Evolutionary conservation across 2,797 vertebrate genomes (phyloP).

Genomic region (Sciaenops ocellatus): DNA sequence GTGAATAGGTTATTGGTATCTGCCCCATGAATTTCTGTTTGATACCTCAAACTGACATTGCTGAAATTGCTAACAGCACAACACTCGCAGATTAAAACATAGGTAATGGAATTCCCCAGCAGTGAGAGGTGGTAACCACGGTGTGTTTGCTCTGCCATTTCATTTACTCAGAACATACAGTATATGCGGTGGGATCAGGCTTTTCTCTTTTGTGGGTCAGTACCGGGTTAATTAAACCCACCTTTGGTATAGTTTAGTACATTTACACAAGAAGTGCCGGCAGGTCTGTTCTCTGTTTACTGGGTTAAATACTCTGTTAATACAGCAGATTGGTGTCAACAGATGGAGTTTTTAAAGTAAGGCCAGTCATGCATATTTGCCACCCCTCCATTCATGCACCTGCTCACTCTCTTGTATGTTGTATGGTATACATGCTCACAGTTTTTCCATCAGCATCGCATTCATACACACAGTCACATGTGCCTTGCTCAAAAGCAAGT

Average conservation of each 20-base stretch:
- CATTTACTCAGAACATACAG: constrained; percentile 8
- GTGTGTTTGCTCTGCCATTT: constrained; percentile 15
- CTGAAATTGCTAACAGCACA: constrained; percentile 18
- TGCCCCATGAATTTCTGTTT: constrained; percentile 59
- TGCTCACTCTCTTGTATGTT: constrained; percentile 35
- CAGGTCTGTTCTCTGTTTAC: constrained; percentile 19
- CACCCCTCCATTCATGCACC: constrained; percentile 50
- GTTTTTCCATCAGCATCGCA: constrained; percentile 2
- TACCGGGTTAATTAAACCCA: constrained; percentile 45
- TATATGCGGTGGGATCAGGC: constrained; percentile 5
- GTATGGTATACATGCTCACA: constrained; percentile 1
- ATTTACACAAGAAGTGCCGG: constrained; percentile 49
- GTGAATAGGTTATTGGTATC: constrained; percentile 45
- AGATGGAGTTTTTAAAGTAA: constrained; percentile 61
- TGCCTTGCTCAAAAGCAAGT: constrained; percentile 27
- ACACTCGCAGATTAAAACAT: constrained; percentile 40
- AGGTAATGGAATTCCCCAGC: constrained; percentile 37
- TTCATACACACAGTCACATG: constrained; percentile 12
- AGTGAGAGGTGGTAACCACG: constrained; percentile 4
- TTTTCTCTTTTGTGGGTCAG: constrained; percentile 36
- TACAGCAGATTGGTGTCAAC: constrained; percentile 42
- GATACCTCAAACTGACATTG: constrained; percentile 55
- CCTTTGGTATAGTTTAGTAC: constrained; percentile 26
- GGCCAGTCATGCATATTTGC: constrained; percentile 54
- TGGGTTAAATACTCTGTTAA: constrained; percentile 37